phyloP scores from a whole-genome alignment of 2,888 invertebrate species.

The Brachylomia viminalis region DNA sequence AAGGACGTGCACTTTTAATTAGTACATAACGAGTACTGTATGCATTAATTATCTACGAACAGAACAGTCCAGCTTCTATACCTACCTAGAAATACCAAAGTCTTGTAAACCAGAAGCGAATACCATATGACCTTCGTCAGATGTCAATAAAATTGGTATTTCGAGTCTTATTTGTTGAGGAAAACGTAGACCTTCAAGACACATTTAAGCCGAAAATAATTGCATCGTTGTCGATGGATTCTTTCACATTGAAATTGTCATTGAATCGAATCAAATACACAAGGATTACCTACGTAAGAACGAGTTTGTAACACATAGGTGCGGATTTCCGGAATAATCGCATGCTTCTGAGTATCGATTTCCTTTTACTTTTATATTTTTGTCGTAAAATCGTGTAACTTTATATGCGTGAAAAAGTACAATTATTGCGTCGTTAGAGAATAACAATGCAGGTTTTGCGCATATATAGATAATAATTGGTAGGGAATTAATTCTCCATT shows the following conservation, averaged over 20 bases:
- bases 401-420: not conserved
- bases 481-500: not conserved
- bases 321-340: conserved; percentile 57
- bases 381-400: conserved; percentile 23
- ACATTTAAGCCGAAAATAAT: conserved; percentile 48
- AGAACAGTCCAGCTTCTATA: conserved; percentile 13
- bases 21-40: conserved; percentile 42
- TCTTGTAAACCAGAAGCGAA: not conserved
- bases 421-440: conserved; percentile 6
- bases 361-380: conserved; percentile 53
- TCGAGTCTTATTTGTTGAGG: conserved; percentile 15
- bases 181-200: conserved; percentile 5
- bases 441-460: too few relatives aligned
- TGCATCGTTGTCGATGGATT: conserved; percentile 35
- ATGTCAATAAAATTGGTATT: conserved; percentile 20
- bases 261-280: conserved; percentile 44
- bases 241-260: conserved; percentile 24
- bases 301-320: conserved; percentile 36
- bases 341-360: conserved; percentile 52
- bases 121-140: not conserved
- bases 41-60: conserved; percentile 45
- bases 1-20: conserved; percentile 41
- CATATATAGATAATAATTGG: not conserved
- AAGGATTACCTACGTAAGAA: conserved; percentile 36
- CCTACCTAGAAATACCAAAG: not conserved